Base-by-base conservation (phyloP, 2,888 invertebrate genomes). In the Chaetoderma sp. region DNA sequence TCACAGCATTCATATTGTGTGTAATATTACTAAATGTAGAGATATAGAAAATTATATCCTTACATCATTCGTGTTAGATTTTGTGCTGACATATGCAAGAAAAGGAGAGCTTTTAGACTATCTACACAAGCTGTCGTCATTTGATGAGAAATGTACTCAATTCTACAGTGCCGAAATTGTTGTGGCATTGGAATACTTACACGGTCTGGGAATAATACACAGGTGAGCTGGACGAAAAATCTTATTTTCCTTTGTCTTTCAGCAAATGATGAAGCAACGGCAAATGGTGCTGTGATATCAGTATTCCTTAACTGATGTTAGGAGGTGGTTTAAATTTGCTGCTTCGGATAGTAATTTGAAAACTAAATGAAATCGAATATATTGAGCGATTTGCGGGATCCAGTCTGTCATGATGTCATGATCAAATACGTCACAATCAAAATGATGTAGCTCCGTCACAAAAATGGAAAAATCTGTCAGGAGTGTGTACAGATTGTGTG, bases 151-250 rank as follows among this genome's bases (percentile, higher is more conserved):
- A 72, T 94, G 94, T 87, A 93, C 95, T 4, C 91, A 92, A 85
- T 98, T 97, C 89, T 99, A 98, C 88, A 91, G 95, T 57, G 96
- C 96, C 65, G 98, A 99, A 89, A 90, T 98, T 76, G 89, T 98
- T 60, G 89, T 93, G 76, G 98, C 97, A 21, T 89, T 98, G 79
- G 96, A 97, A 87, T 93, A 94, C 82, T 91, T 98, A 87, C 96
- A 96, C 84, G 90, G 91, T 44, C 90, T 93, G 77, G 92, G 93
- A 71, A 93, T 98, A 71, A 93, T 98, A 79, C 98, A 98, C 88
- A 91, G 97, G 89, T 88, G 72, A 71, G 75, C 66, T 56, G 25
- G 27, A 16, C 30, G n/a, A 23, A 10, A 18, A 18, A n/a, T 33
- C 18, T 47, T 10, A 47, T 47, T 47, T 8, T 47, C 47, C 21